Evolutionary conservation across 2,888 invertebrate genomes (phyloP), one percentile per base, ranked within the genome.

Genomic region (Disparrhopalites patrizii): DNA sequence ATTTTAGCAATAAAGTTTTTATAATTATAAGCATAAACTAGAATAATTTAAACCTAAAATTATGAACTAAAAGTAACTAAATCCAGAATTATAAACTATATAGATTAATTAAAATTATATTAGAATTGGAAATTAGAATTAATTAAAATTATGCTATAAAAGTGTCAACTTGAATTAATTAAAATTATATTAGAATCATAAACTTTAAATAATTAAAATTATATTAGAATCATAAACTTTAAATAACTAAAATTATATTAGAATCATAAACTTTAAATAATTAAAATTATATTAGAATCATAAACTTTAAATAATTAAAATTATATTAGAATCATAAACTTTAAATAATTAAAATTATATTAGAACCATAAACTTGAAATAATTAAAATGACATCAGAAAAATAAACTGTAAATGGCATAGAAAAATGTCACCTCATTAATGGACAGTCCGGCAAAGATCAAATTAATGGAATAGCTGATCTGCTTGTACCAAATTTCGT

Each of bases 401-500:
- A 36, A 36, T 8, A 36, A 15, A 10, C 13, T 36, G 36, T 15
- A 15, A 52, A 25, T 25, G 3, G 4, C 27, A 25, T 52, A 25
- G 33, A 33, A 31, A 23, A 15, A 36, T 36, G 40, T 55, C 54
- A 71, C 69, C 62, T 71, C 64, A 27, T 68, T 67, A 1, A 69
- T 43, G 1, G 63, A 65, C 5, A 68, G 25, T 36, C 73, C 73
- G 1, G 63, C 31, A 56, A 64, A 64, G 13, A 64, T 3, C 1
- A 64, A 38, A 31, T 64, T 64, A 50, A 64, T 57, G 2, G 56
- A 31, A 23, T 64, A 64, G 43, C 56, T 64, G n/a, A 57, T 56
- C 43, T 64, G 64, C 28, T 56, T 56, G 47, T 64, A 64, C 64
- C 64, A 64, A 20, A 18, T 25, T 23, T 64, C 64, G 68, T 79